Base-by-base conservation (phyloP, 2,113 vertebrate species). In the Hippopotamus amphibius region DNA sequence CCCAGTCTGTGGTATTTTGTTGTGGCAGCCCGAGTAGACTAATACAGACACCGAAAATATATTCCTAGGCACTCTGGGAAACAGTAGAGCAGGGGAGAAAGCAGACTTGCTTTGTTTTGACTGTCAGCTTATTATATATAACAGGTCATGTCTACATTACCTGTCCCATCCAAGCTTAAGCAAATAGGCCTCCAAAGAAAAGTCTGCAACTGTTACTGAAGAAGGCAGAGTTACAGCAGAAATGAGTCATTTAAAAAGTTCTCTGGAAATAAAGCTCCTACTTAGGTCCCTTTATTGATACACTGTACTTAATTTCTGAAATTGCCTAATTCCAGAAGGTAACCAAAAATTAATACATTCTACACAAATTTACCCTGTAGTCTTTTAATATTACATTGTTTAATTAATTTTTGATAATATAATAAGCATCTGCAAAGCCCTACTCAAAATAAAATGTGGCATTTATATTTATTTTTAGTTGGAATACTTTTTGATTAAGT, bases 401-500 rank as follows among this genome's bases (percentile, higher is more conserved):
- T 41, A 43, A n/a, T 88, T 59, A 7, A 69, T 77, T 69, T 71
- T 43, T 16, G 74, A 76, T 33, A 90, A 85, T 68, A 37, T 80
- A 65, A 65, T 50, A 76, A 89, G 17, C 37, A 57, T 69, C n/a
- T 77, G 19, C 3, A 30, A 89, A 50, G 30, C 8, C 65, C 30
- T 46, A 57, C 68, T 68, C 59, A 93, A 92, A 48, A 85, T 37
- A 89, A 84, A 85, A 91, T 55, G 19, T 93, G 66, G 28, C n/a
- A 82, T 86, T 97, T 92, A 87, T 85, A 85, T 93, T 96, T 96
- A 92, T 93, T 96, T 96, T 91, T 93, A 93, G 74, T 87, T 92
- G 79, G 33, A 94, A 95, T 88, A 79, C 53, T 90, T 97, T 97
- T 93, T 95, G 26, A 97, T 96, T 96, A 97, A 96, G 63, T 90